Conservation (phyloP, 2,113 vertebrate genomes). For the Cochlearius cochlearius region DNA sequence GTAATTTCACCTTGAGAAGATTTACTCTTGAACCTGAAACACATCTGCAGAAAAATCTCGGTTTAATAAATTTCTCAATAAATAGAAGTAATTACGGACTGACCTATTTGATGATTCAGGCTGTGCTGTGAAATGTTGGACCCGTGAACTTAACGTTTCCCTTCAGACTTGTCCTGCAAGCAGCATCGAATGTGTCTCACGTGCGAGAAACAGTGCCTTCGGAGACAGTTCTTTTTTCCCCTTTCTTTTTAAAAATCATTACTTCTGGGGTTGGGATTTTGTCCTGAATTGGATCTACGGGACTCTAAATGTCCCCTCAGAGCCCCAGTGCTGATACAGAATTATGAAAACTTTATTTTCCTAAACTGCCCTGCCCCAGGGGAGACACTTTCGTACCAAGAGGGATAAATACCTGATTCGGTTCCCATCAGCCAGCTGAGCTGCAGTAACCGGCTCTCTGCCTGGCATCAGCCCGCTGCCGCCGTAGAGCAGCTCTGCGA, state of each 20-base stretch:
- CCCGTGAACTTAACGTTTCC: background rate
- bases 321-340: background rate
- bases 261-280: background rate
- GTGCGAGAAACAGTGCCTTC: background rate
- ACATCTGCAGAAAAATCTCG: background rate
- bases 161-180: background rate
- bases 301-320: background rate
- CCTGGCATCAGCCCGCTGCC: background rate
- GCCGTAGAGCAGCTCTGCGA: background rate
- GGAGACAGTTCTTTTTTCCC: background rate
- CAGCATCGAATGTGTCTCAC: fast-evolving
- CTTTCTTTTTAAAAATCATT: background rate
- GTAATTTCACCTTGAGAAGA: background rate
- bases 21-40: background rate
- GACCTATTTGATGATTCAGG: background rate
- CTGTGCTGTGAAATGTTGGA: background rate
- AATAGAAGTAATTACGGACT: background rate
- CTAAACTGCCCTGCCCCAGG: background rate
- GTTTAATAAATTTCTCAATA: background rate
- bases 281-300: background rate
- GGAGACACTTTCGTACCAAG: background rate
- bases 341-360: background rate
- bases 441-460: background rate
- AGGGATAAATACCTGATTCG: background rate
- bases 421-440: background rate